Conservation (phyloP, 2,888 invertebrate genomes). For the Parnassius orleans region DNA sequence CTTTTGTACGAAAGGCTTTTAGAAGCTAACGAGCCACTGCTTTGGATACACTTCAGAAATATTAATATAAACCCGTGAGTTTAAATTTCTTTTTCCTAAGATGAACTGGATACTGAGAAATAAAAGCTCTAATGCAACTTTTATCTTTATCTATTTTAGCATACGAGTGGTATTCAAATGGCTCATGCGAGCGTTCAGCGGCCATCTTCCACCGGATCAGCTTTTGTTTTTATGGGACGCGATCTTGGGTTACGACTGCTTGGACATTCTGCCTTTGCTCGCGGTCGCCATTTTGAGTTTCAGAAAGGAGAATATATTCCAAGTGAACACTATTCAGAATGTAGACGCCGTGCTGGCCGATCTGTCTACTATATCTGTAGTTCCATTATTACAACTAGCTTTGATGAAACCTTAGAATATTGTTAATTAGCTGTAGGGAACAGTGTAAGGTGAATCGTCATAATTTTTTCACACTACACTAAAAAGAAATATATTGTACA, state of each 20-base stretch:
- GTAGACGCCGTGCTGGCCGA: slow-evolving; percentile 94
- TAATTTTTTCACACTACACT: slow-evolving; percentile 37
- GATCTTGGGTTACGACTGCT: slow-evolving; percentile 92
- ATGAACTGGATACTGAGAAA: too few species aligned
- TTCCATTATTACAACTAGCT: slow-evolving; percentile 91
- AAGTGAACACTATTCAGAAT: slow-evolving; percentile 86
- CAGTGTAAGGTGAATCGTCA: slow-evolving; percentile 52
- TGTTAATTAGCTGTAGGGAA: slow-evolving; percentile 30
- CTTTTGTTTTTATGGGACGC: slow-evolving; percentile 96
- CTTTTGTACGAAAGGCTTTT: slow-evolving; percentile 93
- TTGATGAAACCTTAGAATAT: slow-evolving; percentile 78
- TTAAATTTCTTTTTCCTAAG: background rate
- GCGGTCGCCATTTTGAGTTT: slow-evolving; percentile 92
- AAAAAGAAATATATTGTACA: too few species aligned
- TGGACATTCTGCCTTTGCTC: slow-evolving; percentile 93
- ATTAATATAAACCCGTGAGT: slow-evolving; percentile 95
- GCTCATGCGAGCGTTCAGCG: slow-evolving; percentile 97
- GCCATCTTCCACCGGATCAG: slow-evolving; percentile 95
- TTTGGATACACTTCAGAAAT: slow-evolving; percentile 95
- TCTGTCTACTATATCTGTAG: slow-evolving; percentile 91
- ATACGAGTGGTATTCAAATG: slow-evolving; percentile 96
- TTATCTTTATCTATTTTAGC: slow-evolving; percentile 70
- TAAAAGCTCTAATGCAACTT: background rate
- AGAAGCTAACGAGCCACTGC: slow-evolving; percentile 93
- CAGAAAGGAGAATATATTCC: slow-evolving; percentile 91